These are phyloP conservation scores for Caloenas nicobarica DNA, from an alignment of 2,113 vertebrate species.

Conservation along the genomic window DNA sequence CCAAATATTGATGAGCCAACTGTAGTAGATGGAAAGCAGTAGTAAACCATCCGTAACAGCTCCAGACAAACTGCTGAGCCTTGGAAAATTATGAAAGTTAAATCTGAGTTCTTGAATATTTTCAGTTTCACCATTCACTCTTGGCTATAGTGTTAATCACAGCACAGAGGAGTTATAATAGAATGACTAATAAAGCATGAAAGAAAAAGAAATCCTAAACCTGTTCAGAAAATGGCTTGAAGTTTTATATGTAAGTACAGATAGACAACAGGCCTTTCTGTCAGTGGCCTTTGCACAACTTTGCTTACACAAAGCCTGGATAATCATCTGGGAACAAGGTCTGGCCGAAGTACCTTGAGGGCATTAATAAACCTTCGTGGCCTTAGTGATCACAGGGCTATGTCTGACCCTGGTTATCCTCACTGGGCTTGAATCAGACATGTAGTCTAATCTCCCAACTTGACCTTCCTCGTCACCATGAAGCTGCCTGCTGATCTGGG, in stretches of 20 bases:
- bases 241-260: not conserved
- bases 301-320: not conserved
- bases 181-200: not conserved
- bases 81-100: slow-evolving; percentile 21
- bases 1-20: not conserved
- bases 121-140: not conserved
- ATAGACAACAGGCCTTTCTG: not conserved
- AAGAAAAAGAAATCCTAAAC: not conserved
- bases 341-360: not conserved
- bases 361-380: not conserved
- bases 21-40: not conserved
- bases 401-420: not conserved
- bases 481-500: not conserved
- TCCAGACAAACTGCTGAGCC: not conserved
- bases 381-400: not conserved
- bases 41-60: not conserved
- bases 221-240: not conserved
- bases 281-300: not conserved
- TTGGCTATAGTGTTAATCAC: not conserved
- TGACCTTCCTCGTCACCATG: not conserved
- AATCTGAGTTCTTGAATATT: not conserved
- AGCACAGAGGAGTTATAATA: not conserved
- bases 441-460: not conserved
- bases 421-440: not conserved
- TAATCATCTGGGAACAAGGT: not conserved